A percentile compares a stretch with the other conserved stretches of the same genome.
Evolutionary conservation across 2,113 vertebrate species (phyloP).

Genomic region (human (Homo sapiens)): DNA sequence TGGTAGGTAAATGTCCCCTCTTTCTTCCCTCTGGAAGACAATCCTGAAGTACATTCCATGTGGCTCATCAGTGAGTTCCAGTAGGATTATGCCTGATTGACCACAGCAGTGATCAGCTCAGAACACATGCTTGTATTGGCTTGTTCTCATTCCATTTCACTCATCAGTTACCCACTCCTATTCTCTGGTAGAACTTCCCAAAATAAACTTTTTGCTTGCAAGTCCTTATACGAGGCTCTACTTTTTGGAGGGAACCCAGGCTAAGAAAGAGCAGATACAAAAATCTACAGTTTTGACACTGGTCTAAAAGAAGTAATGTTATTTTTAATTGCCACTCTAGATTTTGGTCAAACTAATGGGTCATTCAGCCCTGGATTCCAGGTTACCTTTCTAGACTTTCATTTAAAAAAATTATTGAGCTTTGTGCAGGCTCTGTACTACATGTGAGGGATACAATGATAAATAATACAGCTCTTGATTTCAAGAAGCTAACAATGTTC

Average conservation of each 20-base stretch:
- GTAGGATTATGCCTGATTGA: not conserved
- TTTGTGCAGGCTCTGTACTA: not conserved
- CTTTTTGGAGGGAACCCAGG: not conserved
- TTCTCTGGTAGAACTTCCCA: not conserved
- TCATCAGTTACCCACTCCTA: not conserved
- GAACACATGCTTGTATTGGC: not conserved
- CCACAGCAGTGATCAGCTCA: not conserved
- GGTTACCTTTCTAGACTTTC: not conserved
- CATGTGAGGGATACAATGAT: not conserved
- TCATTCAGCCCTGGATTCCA: not conserved
- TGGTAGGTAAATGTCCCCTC: not conserved
- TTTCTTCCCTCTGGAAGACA: not conserved
- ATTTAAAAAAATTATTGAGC: not conserved
- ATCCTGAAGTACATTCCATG: not conserved
- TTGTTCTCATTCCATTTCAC: not conserved
- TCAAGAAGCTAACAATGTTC: not conserved
- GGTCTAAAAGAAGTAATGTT: not conserved
- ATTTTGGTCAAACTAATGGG: not conserved
- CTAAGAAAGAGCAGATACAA: not conserved
- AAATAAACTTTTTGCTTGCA: not conserved
- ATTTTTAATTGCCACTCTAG: not conserved
- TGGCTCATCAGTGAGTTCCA: not conserved
- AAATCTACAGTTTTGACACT: not conserved
- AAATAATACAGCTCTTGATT: not conserved
- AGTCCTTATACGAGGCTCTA: not conserved